A percentile compares a stretch with the other conserved stretches of the same genome.
phyloP scores from a whole-genome alignment of 1,140 invertebrate genomes.

The Bombyx mori region ASM3026992v2 NC_085115.1:7240501-7241000 shows the following conservation, averaged over 20 bases:
- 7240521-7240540: conserved; percentile 39
- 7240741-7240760: background rate
- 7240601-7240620: conserved; percentile 45
- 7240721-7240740: background rate
- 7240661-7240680: conserved; percentile 49
- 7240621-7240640: conserved; percentile 59
- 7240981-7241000: conserved; percentile 87
- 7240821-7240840: conserved; percentile 77
- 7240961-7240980: conserved; percentile 78
- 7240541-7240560: conserved; percentile 49
- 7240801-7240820: background rate
- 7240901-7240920: conserved; percentile 81
- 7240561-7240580: conserved; percentile 58
- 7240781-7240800: background rate
- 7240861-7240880: conserved; percentile 77
- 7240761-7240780: background rate
- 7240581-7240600: conserved; percentile 43
- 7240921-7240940: conserved; percentile 88
- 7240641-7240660: conserved; percentile 58
- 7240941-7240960: conserved; percentile 89
- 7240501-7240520: conserved; percentile 47
- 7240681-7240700: conserved; percentile 48
- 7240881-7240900: conserved; percentile 81
- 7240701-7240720: conserved; percentile 8
- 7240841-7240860: conserved; percentile 80